Percentiles rank a stretch among this genome's conserved stretches.
These are phyloP conservation scores for Lithophane ornitopus DNA, from an alignment of 2,888 invertebrate genomes.

Conservation along the genomic window DNA sequence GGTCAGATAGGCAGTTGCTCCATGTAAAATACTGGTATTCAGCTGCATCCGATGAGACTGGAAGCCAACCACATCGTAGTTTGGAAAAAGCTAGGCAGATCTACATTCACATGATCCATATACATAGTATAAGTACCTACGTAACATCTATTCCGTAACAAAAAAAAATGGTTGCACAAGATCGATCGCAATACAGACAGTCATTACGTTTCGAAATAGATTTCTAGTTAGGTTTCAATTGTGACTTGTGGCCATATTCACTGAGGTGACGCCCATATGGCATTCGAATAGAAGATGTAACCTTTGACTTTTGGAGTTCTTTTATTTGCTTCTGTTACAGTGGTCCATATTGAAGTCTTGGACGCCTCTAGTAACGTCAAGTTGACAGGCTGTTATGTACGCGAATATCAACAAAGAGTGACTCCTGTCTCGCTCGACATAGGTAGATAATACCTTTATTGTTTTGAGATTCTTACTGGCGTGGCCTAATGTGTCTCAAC, in stretches of 20 bases:
- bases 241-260: conserved; percentile 29
- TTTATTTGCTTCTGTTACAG: conserved; percentile 24
- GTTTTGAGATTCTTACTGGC: background rate
- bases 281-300: conserved; percentile 13
- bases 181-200: conserved; percentile 36
- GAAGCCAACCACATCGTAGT: too few relatives aligned
- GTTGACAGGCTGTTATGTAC: background rate
- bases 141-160: conserved; percentile 39
- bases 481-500: background rate
- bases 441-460: background rate
- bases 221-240: conserved; percentile 47
- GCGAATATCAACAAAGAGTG: background rate
- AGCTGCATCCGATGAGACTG: too few relatives aligned
- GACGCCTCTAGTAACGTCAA: conserved; percentile 3
- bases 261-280: conserved; percentile 29
- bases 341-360: background rate
- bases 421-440: background rate
- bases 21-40: too few relatives aligned
- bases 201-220: conserved; percentile 55
- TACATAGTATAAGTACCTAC: conserved; percentile 12
- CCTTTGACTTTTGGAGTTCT: conserved; percentile 1
- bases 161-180: conserved; percentile 52
- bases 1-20: too few relatives aligned
- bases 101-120: conserved; percentile 7
- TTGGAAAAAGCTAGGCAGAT: too few relatives aligned